A percentile compares a stretch with the other conserved stretches of the same genome.
Conservation (phyloP, 2,113 vertebrate genomes). For the Vanacampus margaritifer region DNA sequence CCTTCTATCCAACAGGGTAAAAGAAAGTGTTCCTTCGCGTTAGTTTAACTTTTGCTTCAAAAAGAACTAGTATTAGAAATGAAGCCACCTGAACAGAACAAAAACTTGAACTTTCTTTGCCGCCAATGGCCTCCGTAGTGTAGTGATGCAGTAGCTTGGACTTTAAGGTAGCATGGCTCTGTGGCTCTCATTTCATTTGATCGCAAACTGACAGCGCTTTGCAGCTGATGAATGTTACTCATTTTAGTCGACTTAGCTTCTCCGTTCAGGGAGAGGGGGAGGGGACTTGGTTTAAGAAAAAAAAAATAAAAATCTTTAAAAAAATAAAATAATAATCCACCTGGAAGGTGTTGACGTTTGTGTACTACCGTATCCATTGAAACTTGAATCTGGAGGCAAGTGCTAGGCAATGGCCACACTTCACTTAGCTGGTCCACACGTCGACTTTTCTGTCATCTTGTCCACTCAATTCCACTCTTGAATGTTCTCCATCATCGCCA, state of each 20-base stretch:
- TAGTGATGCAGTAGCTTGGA: slow-evolving; percentile 89
- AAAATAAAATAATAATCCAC: slow-evolving; percentile 80
- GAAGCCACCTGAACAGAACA: slow-evolving; percentile 59
- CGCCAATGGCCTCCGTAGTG: slow-evolving; percentile 51
- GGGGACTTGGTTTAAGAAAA: slow-evolving; percentile 78
- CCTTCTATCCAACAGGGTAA: slow-evolving; percentile 16
- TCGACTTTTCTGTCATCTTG: slow-evolving; percentile 47
- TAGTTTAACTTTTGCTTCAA: slow-evolving; percentile 4
- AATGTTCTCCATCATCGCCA: slow-evolving; percentile 42
- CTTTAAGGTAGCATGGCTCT: slow-evolving; percentile 99
- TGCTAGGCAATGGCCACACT: slow-evolving; percentile 76
- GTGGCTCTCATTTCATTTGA: slow-evolving; percentile 79
- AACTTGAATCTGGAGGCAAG: slow-evolving; percentile 81
- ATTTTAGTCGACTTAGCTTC: slow-evolving; percentile 87
- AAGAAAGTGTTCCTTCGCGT: slow-evolving; percentile 21
- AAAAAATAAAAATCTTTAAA: slow-evolving; percentile 34
- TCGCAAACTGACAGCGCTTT: slow-evolving; percentile 82
- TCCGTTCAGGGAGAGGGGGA: slow-evolving; percentile 73
- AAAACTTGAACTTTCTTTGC: slow-evolving; percentile 57
- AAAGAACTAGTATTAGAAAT: not conserved
- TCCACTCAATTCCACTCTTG: slow-evolving; percentile 2
- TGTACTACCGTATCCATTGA: slow-evolving; percentile 78
- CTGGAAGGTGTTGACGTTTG: slow-evolving; percentile 88
- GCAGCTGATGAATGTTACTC: slow-evolving; percentile 89
- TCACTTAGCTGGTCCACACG: slow-evolving; percentile 1